Evolutionary conservation across 2,888 invertebrate species (phyloP).

Genomic region (Aethes cnicana): DNA sequence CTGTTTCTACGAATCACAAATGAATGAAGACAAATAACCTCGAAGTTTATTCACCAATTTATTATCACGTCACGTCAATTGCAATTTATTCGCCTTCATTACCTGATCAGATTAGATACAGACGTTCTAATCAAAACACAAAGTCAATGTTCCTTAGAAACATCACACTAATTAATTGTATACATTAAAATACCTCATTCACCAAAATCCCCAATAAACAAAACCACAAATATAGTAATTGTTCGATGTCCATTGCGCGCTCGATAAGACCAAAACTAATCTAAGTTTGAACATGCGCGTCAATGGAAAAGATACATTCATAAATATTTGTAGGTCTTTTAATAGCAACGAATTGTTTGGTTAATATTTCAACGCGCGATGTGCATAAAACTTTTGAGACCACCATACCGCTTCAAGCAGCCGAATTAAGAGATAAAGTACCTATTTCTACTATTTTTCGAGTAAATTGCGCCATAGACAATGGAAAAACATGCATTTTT

Average conservation of each 20-base stretch:
- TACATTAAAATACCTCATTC: conserved; percentile 29
- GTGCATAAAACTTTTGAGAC: conserved; percentile 38
- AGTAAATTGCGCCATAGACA: too few species aligned
- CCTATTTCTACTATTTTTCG: too few species aligned
- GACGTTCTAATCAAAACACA: conserved; percentile 27
- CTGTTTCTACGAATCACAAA: too few species aligned
- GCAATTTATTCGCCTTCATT: conserved; percentile 16
- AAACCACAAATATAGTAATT: neutral
- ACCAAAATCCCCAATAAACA: conserved; percentile 26
- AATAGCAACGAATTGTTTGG: conserved; percentile 37
- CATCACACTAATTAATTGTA: conserved; percentile 34
- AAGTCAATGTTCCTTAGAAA: conserved; percentile 30
- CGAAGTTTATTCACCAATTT: conserved; percentile 5
- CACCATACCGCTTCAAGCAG: too few species aligned
- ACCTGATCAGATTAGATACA: conserved; percentile 13
- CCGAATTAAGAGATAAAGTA: too few species aligned
- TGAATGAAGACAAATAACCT: too few species aligned
- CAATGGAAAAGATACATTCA: neutral
- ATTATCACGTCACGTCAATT: conserved; percentile 4
- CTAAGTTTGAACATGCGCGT: neutral
- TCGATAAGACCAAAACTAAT: neutral
- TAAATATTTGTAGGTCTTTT: conserved; percentile 6
- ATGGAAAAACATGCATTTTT: too few species aligned
- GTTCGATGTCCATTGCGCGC: neutral
- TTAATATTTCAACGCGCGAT: conserved; percentile 39